Base-by-base conservation (phyloP, 2,888 invertebrate species). In the Agrochola litura region DNA sequence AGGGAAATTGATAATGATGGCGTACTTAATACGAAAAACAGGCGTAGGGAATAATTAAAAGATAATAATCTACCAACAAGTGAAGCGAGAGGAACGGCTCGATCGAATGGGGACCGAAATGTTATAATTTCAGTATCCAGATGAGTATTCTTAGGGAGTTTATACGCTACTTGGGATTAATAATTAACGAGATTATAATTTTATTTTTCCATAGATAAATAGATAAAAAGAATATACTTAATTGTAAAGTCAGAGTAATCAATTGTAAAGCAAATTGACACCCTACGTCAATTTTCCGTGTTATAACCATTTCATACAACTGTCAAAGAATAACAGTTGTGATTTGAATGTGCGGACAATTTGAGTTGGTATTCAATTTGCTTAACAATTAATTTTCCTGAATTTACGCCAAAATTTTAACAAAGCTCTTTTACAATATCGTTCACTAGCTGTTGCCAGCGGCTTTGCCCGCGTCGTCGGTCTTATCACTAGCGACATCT, bases 11-110 rank as follows among this genome's bases (percentile, higher is more conserved):
- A 80, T 86, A 86, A 86, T 76, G 41, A 72, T 60, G 46, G 37
- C 72, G 54, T 83, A 87, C 85, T 84, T 73, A 79, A 74, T 70
- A 79, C 66, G 73, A 67, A 84, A 88, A 88, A 83, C 72, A 77
- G 61, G 81, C 84, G 83, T 71, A 71, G 83, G 81, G 86, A 83
- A 86, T 90, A 90, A 90, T 90, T 90, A 89, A 90, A 90, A 87
- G 89, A 89, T 90, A 90, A 90, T 90, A 90, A 90, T 90, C 89
- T 86, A 76, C 54, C 52, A 81, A 68, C 85, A 83, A 86, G 78
- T 85, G 88, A 85, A 81, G 90, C 89, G 89, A 81, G 88, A 86
- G 82, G 82, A 86, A 75, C 86, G 84, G 74, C 43, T 61, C 85
- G 86, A 87, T 89, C 88, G 86, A 85, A 85, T 84, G 83, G 74